Conservation (phyloP, 2,113 vertebrate genomes). For the Hippocampus abdominalis region DNA sequence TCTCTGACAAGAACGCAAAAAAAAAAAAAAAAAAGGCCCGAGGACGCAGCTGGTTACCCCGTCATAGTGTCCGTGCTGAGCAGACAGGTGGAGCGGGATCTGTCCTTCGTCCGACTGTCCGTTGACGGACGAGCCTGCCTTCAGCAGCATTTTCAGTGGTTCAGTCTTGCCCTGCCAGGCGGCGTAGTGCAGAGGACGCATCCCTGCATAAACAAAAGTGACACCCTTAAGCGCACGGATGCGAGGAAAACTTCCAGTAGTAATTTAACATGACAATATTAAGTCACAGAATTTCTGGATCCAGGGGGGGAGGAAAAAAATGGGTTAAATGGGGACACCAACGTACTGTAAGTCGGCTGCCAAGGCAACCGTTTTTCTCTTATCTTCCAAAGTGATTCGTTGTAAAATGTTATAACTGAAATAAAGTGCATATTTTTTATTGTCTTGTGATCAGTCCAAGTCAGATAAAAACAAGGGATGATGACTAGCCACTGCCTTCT, state of each 20-base stretch:
- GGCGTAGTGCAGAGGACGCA: slow-evolving; percentile 93
- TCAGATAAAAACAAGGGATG: no score
- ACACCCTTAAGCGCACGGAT: slow-evolving; percentile 15
- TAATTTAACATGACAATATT: neutral
- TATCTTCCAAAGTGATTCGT: no score
- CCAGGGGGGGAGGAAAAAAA: fast-evolving
- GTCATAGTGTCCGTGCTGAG: slow-evolving; percentile 95
- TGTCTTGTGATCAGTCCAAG: no score
- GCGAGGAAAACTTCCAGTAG: neutral
- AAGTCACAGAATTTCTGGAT: neutral
- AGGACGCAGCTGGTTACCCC: slow-evolving; percentile 74
- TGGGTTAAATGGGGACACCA: no score
- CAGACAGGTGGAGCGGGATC: slow-evolving; percentile 91
- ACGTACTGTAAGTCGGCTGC: no score
- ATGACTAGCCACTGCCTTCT: no score
- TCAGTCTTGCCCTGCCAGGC: slow-evolving; percentile 98
- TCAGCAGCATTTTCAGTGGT: slow-evolving; percentile 97
- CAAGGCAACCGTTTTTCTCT: no score
- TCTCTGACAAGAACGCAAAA: no score
- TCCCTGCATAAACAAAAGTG: slow-evolving; percentile 72
- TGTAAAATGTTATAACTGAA: no score
- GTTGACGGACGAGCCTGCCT: slow-evolving; percentile 91
- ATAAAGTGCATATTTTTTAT: no score
- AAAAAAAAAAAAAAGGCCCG: neutral
- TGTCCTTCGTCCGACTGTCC: slow-evolving; percentile 92